Base-by-base conservation (phyloP, 2,888 invertebrate species). In the Scaptomyza flava region DNA sequence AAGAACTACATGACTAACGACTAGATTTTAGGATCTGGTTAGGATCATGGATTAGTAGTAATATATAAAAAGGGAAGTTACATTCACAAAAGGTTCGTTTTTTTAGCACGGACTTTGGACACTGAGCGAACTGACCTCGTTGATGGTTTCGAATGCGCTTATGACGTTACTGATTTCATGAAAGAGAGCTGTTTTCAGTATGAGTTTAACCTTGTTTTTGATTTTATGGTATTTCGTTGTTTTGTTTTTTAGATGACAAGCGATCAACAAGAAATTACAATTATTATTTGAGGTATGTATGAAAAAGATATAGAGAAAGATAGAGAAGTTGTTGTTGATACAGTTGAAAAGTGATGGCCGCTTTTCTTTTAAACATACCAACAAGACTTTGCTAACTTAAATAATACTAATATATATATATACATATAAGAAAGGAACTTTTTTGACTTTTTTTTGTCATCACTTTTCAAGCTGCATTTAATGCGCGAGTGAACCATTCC, bases 151-250 rank as follows among this genome's bases (percentile, higher is more conserved):
- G 57, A 63, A 88, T 86, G 88, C 83, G 68, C 72, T 86, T 70
- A 79, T 81, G 86, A 81, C 78, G 81, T 89, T 89, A 80, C 82
- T 87, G 79, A 89, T 74, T 87, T 87, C 85, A 87, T 89, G 88
- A 83, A 83, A 86, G 77, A 86, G 87, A 87, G 81, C 87, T 81
- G 87, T 87, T 83, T 84, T 87, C 84, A 83, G 86, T 83, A 90
- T 90, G 87, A 90, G 83, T 78, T 90, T 82, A 79, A 89, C 90
- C 90, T 90, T 89, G 69, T 23, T 23, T 41, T 17, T 9, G 14
- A 7, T 31, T 46, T 68, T 75, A 61, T 74, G 51, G 68, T 67
- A 46, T 50, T 81, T 69, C 51, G 46, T 71, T 45, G 23, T 71
- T 69, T 60, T 43, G 36, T 48, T 64, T 66, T 48, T 72, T 57